phyloP scores from a whole-genome alignment of 2,888 invertebrate genomes.

The Drosophila diplacantha region DNA sequence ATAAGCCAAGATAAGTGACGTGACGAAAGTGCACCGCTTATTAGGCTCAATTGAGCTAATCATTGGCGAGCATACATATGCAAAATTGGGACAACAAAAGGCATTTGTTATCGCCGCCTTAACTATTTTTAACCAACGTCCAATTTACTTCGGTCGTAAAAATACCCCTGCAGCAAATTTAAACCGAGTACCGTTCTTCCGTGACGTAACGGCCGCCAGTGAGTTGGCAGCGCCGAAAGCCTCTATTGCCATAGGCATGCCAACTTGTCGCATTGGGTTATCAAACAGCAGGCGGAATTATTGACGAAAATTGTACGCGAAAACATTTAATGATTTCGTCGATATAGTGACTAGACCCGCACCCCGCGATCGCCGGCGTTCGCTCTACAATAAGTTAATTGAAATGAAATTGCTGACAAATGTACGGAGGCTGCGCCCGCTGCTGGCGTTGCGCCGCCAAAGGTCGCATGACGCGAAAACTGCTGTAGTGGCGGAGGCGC shows the following conservation, averaged over 20 bases:
- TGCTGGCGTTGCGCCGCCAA: slow-evolving; percentile 43
- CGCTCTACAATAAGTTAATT: slow-evolving; percentile 45
- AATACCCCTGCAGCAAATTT: slow-evolving; percentile 13
- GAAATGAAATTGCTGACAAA: slow-evolving; percentile 58
- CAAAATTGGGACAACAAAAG: slow-evolving; percentile 16
- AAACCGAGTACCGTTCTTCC: slow-evolving; percentile 1
- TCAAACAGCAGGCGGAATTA: slow-evolving; percentile 35
- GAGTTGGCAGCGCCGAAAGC: slow-evolving; percentile 17
- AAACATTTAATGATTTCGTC: slow-evolving; percentile 21
- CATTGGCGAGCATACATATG: background rate
- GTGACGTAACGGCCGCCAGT: slow-evolving; percentile 10
- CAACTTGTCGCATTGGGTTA: slow-evolving; percentile 16
- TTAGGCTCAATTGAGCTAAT: slow-evolving; percentile 35
- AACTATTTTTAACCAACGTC: slow-evolving; percentile 27
- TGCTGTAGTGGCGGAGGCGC: slow-evolving; percentile 25
- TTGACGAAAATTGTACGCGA: slow-evolving; percentile 17
- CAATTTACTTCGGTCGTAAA: slow-evolving; percentile 29
- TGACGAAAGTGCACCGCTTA: slow-evolving; percentile 28
- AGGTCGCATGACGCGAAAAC: slow-evolving; percentile 46
- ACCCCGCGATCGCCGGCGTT: slow-evolving; percentile 13
- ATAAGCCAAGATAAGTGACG: slow-evolving; percentile 11
- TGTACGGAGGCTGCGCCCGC: slow-evolving; percentile 41
- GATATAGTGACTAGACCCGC: slow-evolving; percentile 5
- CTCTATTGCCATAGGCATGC: background rate
- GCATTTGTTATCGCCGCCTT: slow-evolving; percentile 8